Conservation (phyloP, 2,888 invertebrate genomes). For the Ashinkailepas kermadecensis region DNA sequence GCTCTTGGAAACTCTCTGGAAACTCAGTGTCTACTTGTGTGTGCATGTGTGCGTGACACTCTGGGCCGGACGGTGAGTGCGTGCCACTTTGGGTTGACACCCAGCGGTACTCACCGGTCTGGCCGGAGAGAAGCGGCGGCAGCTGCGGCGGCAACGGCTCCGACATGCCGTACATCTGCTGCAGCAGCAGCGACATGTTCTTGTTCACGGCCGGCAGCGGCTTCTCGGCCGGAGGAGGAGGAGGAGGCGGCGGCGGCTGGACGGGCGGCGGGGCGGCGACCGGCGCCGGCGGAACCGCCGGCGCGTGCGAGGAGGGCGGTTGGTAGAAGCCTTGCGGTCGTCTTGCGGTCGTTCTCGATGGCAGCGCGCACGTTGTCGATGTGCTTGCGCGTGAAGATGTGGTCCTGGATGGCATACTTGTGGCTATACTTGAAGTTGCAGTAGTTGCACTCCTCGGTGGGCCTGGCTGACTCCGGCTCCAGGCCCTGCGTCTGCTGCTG, state of each 20-base stretch:
- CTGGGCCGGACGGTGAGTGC: no score
- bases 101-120: slow-evolving; percentile 16
- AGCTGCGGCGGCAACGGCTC: slow-evolving; percentile 18
- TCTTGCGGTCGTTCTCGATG: slow-evolving; percentile 52
- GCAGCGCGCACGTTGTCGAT: slow-evolving; percentile 77
- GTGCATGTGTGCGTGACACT: no score
- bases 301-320: slow-evolving; percentile 42
- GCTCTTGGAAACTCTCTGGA: no score
- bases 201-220: slow-evolving; percentile 23
- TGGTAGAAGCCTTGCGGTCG: slow-evolving; percentile 37
- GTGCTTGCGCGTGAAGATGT: slow-evolving; percentile 89
- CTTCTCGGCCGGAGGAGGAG: slow-evolving; percentile 2
- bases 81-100: no score
- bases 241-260: neutral
- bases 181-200: slow-evolving; percentile 30
- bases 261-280: neutral
- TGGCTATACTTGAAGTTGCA: slow-evolving; percentile 88
- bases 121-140: neutral
- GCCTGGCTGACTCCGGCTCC: slow-evolving; percentile 37
- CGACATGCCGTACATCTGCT: slow-evolving; percentile 25
- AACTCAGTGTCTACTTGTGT: no score
- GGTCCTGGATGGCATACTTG: slow-evolving; percentile 93
- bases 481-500: slow-evolving; percentile 45
- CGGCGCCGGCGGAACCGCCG: slow-evolving; percentile 41
- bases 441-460: slow-evolving; percentile 72